A percentile compares a stretch with the other conserved stretches of the same genome.
phyloP scores from a whole-genome alignment of 1,140 invertebrate genomes.

The Rhopalosiphum padi region DNA sequence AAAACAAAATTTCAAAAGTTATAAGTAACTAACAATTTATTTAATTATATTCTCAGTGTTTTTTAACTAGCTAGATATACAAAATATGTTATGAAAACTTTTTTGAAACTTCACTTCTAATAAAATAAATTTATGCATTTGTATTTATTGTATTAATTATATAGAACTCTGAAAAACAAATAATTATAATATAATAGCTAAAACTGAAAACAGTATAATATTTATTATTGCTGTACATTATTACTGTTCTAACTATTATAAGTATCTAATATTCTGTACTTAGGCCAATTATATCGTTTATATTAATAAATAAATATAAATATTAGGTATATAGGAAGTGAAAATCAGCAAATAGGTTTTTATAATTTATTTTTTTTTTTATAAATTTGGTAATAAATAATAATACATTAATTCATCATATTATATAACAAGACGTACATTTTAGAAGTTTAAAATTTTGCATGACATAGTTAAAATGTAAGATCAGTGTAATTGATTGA shows the following conservation, averaged over 20 bases:
- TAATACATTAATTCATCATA: too few species aligned
- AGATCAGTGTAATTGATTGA: too few species aligned
- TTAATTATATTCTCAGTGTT: conserved; percentile 31
- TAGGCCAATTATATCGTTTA: background rate
- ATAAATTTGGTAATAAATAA: too few species aligned
- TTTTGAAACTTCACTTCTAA: background rate
- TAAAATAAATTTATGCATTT: background rate
- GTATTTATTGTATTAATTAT: background rate
- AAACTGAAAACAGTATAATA: background rate
- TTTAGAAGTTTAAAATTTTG: too few species aligned
- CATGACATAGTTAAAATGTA: too few species aligned
- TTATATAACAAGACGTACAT: too few species aligned
- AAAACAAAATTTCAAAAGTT: background rate
- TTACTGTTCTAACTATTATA: background rate
- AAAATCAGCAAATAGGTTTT: too few species aligned
- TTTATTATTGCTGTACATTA: background rate
- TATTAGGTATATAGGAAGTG: too few species aligned
- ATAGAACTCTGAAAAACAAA: background rate
- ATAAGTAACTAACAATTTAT: background rate
- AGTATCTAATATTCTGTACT: background rate
- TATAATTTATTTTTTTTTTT: too few species aligned
- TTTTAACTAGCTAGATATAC: background rate
- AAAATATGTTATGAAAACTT: background rate
- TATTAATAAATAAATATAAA: background rate
- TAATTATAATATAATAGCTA: background rate